phyloP scores from a whole-genome alignment of 2,797 vertebrate genomes.

The Anas bernieri region DNA sequence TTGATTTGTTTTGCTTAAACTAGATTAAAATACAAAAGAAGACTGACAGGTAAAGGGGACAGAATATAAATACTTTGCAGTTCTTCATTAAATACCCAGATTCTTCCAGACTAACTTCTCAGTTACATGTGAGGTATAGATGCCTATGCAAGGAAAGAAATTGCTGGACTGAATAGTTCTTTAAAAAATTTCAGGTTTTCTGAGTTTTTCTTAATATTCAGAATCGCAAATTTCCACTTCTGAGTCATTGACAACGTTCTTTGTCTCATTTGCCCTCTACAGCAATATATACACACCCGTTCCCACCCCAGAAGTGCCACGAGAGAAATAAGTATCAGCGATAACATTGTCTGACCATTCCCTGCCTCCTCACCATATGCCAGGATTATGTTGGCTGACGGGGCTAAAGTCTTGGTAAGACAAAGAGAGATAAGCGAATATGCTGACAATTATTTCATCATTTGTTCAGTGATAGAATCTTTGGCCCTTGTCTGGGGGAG shows the following conservation, averaged over 20 bases:
- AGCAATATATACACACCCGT: neutral
- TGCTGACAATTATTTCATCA: slow-evolving; percentile 20
- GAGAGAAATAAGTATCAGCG: neutral
- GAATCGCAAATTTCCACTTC: neutral
- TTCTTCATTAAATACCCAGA: neutral
- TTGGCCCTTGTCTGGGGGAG: neutral
- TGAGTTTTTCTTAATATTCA: neutral
- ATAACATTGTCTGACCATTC: neutral
- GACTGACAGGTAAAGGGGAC: neutral
- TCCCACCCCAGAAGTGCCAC: neutral
- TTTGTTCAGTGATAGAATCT: neutral
- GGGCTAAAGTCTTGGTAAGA: neutral
- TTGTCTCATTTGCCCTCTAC: neutral
- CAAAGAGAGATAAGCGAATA: slow-evolving; percentile 21
- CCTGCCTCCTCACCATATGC: accelerated
- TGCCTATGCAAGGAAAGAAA: neutral
- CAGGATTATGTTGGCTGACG: neutral
- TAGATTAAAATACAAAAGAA: slow-evolving; percentile 6
- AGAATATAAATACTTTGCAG: neutral
- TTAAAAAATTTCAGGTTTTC: neutral
- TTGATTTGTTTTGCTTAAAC: neutral
- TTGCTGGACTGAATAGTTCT: neutral
- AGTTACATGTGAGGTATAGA: neutral
- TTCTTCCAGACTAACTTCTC: neutral
- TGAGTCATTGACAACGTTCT: neutral